Evolutionary conservation across 2,797 vertebrate species (phyloP).

Genomic region (Sebastes miniatus): DNA sequence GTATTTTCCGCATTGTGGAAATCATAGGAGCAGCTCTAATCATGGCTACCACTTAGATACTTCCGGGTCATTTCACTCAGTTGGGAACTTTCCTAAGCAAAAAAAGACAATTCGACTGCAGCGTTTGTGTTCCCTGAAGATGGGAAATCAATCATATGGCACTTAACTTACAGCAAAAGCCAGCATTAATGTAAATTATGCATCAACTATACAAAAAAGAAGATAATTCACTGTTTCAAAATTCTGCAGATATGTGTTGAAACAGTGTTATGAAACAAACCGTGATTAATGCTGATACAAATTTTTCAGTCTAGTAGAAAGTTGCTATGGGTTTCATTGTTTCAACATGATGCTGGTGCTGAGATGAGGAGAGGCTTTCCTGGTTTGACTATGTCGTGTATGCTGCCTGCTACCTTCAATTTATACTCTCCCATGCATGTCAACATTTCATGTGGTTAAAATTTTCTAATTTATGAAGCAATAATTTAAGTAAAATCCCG

Average conservation of each 20-base stretch:
- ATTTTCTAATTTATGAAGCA: neutral
- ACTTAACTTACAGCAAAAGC: neutral
- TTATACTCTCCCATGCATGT: too few relatives aligned
- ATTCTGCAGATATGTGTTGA: neutral
- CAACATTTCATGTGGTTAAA: neutral
- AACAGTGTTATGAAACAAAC: neutral
- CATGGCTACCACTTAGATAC: neutral
- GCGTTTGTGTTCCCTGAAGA: neutral
- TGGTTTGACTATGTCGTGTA: too few relatives aligned
- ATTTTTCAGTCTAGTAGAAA: too few relatives aligned
- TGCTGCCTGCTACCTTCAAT: neutral
- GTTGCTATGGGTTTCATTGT: neutral
- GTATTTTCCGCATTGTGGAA: too few relatives aligned
- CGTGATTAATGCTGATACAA: neutral
- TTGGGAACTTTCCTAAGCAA: too few relatives aligned
- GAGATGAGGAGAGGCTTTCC: neutral
- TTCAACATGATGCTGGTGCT: neutral
- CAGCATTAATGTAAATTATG: neutral
- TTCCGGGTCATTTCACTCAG: neutral
- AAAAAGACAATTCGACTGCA: neutral
- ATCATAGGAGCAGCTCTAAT: neutral
- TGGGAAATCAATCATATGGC: neutral
- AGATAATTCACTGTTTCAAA: neutral
- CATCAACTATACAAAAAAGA: neutral
- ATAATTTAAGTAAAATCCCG: neutral